Evolutionary conservation across 35 echinoderm and acorn worm species (phyloP).

Genomic region (Chiridota heheva): DNA sequence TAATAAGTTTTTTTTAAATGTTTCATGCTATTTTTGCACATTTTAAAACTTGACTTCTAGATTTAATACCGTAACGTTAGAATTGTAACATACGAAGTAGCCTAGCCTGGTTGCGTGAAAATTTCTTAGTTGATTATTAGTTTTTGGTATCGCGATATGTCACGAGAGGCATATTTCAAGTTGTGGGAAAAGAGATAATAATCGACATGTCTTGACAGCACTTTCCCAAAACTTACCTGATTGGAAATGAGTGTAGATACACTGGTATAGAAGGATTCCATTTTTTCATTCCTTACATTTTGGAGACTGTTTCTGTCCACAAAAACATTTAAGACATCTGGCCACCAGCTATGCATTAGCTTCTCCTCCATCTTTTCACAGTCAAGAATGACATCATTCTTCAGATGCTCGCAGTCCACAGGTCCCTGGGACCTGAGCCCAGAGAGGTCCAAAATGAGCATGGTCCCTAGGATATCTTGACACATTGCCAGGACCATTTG

Average conservation of each 20-base stretch:
- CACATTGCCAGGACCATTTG: constrained; percentile 82
- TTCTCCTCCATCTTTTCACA: constrained; percentile 97
- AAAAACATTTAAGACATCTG: constrained; percentile 93
- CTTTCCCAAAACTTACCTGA: constrained; percentile 77
- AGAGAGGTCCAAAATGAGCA: constrained; percentile 70
- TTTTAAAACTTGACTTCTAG: too few relatives aligned
- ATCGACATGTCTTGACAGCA: too few relatives aligned
- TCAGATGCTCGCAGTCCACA: constrained; percentile 88
- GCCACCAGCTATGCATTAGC: constrained; percentile 98
- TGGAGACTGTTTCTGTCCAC: constrained; percentile 72
- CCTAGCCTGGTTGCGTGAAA: too few relatives aligned
- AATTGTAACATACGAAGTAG: too few relatives aligned
- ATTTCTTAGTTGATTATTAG: too few relatives aligned
- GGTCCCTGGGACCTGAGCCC: constrained; percentile 76
- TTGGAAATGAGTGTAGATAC: constrained; percentile 93
- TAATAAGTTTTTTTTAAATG: too few relatives aligned
- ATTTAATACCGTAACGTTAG: too few relatives aligned
- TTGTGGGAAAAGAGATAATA: too few relatives aligned
- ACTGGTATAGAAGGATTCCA: constrained; percentile 89
- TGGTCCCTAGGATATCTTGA: constrained; percentile 59
- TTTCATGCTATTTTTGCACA: too few relatives aligned
- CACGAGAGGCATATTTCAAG: too few relatives aligned
- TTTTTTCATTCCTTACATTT: constrained; percentile 54
- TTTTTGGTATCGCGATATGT: too few relatives aligned
- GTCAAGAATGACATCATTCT: constrained; percentile 96